Percentiles rank a stretch among this genome's conserved stretches.
These are phyloP conservation scores for Eupithecia abbreviata DNA, from an alignment of 2,888 invertebrate species.

Conservation along the genomic window DNA sequence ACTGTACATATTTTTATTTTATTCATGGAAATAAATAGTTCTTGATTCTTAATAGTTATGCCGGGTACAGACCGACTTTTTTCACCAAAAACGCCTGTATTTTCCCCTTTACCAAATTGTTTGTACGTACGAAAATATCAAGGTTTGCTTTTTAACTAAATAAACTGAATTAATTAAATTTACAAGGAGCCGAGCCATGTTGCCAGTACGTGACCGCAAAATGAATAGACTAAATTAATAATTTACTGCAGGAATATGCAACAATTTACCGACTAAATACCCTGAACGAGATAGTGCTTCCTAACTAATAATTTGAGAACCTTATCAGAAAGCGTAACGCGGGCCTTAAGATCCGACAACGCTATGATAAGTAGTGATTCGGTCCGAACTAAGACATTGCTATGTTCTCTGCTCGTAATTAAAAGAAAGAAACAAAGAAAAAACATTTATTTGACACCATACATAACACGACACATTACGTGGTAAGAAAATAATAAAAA, in stretches of 20 bases:
- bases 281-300: conserved; percentile 6
- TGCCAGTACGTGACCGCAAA: not conserved
- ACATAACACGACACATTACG: no score
- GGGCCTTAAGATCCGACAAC: conserved; percentile 14
- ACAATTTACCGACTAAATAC: not conserved
- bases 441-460: no score
- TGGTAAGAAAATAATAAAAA: no score
- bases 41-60: no score
- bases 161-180: not conserved
- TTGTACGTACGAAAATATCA: not conserved
- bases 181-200: not conserved
- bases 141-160: not conserved
- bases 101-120: no score
- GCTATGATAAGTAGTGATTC: conserved; percentile 7
- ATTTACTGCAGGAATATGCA: conserved; percentile 3
- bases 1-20: no score
- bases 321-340: conserved; percentile 7
- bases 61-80: no score
- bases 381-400: not conserved
- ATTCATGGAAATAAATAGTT: no score
- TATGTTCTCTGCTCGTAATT: not conserved
- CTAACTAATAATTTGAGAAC: conserved; percentile 12
- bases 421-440: no score
- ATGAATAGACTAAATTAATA: conserved; percentile 3
- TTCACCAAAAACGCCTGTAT: no score